These are phyloP conservation scores for Xerus inauris DNA, from an alignment of 2,113 vertebrate genomes.

Conservation along the genomic window DNA sequence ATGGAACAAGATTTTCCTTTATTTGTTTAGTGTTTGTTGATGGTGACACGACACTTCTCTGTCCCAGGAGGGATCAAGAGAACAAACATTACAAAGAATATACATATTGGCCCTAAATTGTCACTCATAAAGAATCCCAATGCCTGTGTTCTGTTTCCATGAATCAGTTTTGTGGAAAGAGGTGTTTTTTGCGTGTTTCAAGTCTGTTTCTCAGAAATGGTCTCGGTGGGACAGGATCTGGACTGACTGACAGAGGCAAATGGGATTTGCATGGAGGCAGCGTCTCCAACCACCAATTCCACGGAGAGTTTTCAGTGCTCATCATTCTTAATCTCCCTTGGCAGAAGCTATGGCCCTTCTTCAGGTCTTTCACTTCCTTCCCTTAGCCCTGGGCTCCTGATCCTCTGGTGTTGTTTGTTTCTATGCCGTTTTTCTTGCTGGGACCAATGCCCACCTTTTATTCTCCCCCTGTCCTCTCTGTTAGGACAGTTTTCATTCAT, in stretches of 20 bases:
- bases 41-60: conserved; percentile 29
- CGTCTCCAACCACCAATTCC: not conserved
- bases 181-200: not conserved
- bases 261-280: conserved; percentile 6
- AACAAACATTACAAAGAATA: conserved; percentile 28
- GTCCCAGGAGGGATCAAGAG: conserved; percentile 10
- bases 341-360: not conserved
- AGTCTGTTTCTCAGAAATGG: conserved; percentile 36
- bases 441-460: not conserved
- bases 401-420: not conserved
- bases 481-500: fast-evolving
- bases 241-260: not conserved
- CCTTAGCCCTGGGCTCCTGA: fast-evolving
- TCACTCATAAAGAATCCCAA: not conserved
- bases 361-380: not conserved
- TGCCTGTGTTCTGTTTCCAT: conserved; percentile 20
- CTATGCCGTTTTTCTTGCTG: not conserved
- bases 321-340: not conserved
- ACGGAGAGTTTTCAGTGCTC: not conserved
- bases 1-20: not conserved
- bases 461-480: not conserved
- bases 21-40: not conserved
- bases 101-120: conserved; percentile 41
- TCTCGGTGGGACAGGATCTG: not conserved
- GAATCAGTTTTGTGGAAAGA: conserved; percentile 35